phyloP scores from a whole-genome alignment of 2,888 invertebrate species.

The Pyrrhosoma nymphula region DNA sequence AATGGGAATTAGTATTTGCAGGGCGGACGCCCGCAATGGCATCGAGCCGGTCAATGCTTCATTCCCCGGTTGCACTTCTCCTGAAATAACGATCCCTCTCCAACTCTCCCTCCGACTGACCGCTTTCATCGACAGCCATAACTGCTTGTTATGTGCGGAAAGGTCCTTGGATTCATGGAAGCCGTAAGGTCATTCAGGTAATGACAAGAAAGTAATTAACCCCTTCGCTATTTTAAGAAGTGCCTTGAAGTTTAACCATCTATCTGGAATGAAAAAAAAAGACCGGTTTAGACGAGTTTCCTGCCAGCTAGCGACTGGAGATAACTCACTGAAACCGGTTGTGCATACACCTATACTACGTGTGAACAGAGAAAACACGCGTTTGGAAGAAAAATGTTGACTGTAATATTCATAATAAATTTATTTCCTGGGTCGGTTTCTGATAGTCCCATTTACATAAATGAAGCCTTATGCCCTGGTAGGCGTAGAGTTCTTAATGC shows the following conservation, averaged over 20 bases:
- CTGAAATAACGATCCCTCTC: background rate
- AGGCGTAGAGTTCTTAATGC: too few species aligned
- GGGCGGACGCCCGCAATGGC: background rate
- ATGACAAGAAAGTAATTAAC: background rate
- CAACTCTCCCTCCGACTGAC: background rate
- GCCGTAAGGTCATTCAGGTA: background rate
- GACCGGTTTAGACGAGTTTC: conserved; percentile 5
- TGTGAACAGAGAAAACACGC: background rate
- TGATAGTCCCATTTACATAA: too few species aligned
- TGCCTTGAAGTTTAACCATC: background rate
- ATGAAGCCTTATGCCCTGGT: too few species aligned
- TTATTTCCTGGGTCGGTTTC: too few species aligned
- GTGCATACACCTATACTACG: background rate
- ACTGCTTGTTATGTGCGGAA: background rate
- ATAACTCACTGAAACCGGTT: background rate
- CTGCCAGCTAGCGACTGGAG: background rate
- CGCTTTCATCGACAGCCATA: background rate
- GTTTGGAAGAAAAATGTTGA: background rate
- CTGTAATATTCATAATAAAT: background rate
- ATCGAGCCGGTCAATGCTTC: background rate
- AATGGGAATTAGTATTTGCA: background rate
- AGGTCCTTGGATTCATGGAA: background rate
- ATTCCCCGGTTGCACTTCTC: background rate
- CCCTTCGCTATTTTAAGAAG: conserved; percentile 15
- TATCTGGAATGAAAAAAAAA: background rate